Evolutionary conservation across 2,113 vertebrate genomes (phyloP), one percentile per base, ranked within the genome.

Genomic region (Gavialis gangeticus): DNA sequence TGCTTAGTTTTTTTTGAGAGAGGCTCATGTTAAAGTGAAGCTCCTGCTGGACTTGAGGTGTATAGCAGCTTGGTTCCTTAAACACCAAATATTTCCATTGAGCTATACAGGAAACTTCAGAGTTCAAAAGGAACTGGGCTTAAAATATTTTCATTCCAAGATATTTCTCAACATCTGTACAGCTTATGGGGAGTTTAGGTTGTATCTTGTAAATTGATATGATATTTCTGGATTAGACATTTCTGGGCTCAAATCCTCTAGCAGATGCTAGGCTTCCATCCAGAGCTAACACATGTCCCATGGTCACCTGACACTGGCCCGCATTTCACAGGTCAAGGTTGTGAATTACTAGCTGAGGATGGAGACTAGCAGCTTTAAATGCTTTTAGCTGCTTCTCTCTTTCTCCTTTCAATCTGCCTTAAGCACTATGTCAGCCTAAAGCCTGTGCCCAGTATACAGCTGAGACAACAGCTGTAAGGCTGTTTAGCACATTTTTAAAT

Each of bases 191-290:
- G 91, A 58, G 89, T 93, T 84, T 79, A 63, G 84, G 62, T 66
- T 58, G 22, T 86, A 64, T 82, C 84, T 87, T 27, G n/a, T 81
- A 79, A 87, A 87, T 95, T 75, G 63, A 75, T 75, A 56, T 34
- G 91, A 84, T 83, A 79, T 56, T 89, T 86, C 91, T 84, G 88
- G 85, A 89, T 93, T 79, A 87, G 91, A 90, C 93, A 69, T 46
- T 88, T 93, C 66, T 91, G 69, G 62, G 46, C 71, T 88, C 92
- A 94, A 85, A 90, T 95, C 81, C 30, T n/a, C 37, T 79, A 66
- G 79, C 28, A 60, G 14, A 75, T 81, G 66, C 66, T 89, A 75
- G 90, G 82, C 82, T 94, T 89, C 80, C 67, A 84, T 67, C 57
- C 82, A 77, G 67, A 75, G 83, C 73, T 90, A 90, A 84, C 62